phyloP scores from a whole-genome alignment of 2,113 vertebrate genomes.

The Oceanites oceanicus region DNA sequence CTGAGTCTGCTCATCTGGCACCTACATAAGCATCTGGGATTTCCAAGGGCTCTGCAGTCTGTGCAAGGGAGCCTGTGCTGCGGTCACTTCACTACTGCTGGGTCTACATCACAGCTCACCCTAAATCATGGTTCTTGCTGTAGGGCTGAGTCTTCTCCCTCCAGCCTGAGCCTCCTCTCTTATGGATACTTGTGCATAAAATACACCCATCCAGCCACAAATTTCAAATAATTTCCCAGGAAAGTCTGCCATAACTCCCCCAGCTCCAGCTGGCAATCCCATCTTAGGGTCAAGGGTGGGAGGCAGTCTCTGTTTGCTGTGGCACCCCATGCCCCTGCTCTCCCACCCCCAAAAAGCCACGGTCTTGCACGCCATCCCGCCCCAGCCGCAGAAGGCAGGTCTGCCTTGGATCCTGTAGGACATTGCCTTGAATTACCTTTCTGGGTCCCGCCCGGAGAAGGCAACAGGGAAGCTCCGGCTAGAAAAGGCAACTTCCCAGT shows the following conservation, averaged over 20 bases:
- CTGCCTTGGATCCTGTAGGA: neutral
- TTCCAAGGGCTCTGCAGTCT: neutral
- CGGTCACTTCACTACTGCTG: neutral
- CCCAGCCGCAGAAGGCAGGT: neutral
- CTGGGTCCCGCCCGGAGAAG: neutral
- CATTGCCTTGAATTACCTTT: constrained; percentile 21
- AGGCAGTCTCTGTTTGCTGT: neutral
- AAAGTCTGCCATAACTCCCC: neutral
- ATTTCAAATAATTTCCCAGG: neutral
- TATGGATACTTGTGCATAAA: neutral
- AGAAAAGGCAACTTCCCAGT: neutral
- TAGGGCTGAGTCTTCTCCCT: neutral
- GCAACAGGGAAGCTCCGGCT: neutral
- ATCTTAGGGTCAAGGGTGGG: neutral
- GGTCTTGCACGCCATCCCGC: neutral
- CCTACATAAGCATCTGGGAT: neutral
- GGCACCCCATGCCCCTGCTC: neutral
- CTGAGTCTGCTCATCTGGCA: neutral
- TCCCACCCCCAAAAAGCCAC: neutral
- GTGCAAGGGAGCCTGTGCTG: neutral
- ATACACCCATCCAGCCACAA: neutral
- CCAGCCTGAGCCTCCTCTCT: neutral
- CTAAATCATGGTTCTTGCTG: neutral
- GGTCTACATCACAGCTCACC: neutral
- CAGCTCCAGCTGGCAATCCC: neutral